Evolutionary conservation across 2,113 vertebrate species (phyloP), one percentile per base, ranked within the genome.

Genomic region (Mesitornis unicolor): DNA sequence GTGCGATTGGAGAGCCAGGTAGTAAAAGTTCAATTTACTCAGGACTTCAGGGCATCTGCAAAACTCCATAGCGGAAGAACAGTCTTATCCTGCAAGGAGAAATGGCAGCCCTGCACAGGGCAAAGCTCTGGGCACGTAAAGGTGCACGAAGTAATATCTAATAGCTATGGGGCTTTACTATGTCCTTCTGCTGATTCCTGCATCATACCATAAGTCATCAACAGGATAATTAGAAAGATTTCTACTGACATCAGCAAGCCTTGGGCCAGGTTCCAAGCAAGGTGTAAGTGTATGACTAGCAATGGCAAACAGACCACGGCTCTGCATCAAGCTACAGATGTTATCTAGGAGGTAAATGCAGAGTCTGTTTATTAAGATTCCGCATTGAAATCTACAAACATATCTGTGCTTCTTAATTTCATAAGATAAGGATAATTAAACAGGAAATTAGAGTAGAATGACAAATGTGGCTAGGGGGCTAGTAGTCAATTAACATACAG

Each of bases 401-500:
- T 77, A 85, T 38, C 67, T 89, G 35, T 65, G 13, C 16, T 83
- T 85, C 54, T 88, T 93, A 93, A 74, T 73, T 67, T 63, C 31
- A 22, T 50, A 90, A 91, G 73, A 93, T 86, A 91, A 96, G 33
- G 67, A 77, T 95, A 95, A 95, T 96, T 95, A 83, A 90, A 91
- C 94, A 88, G 67, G 59, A 96, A 93, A 95, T 95, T 84, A 91
- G 38, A 88, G 77, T 53, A 63, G 78, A 87, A 93, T 83, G 90
- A 95, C 63, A 94, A 91, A 91, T 64, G 53, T 95, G 36, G 69
- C 84, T 83, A 47, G 61, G 45, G 56, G 84, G 78, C 59, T 94
- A 71, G 53, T 35, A 92, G 56, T 71, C 67, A 75, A 76, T 82
- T 92, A 93, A 85, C n/a, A 60, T 64, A 36, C 3, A 87, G 64